Evolutionary conservation across 2,113 vertebrate genomes (phyloP).

Genomic region (Prionailurus viverrinus): DNA sequence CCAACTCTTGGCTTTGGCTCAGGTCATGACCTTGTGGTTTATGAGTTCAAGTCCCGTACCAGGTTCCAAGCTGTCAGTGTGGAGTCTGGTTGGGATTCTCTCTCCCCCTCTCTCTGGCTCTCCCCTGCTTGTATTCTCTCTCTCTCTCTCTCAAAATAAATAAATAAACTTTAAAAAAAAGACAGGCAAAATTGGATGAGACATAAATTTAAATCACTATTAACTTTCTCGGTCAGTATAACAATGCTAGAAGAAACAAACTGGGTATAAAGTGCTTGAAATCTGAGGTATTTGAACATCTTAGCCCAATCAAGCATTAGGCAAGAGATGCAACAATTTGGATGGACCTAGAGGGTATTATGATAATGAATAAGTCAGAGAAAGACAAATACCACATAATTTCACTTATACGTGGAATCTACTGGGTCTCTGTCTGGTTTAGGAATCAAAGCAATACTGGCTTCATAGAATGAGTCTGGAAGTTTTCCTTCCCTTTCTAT

Average conservation of each 20-base stretch:
- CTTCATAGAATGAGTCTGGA: too few relatives aligned
- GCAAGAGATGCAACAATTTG: neutral
- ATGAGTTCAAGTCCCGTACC: too few relatives aligned
- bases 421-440: neutral
- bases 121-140: too few relatives aligned
- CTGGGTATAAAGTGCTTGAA: neutral
- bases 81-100: too few relatives aligned
- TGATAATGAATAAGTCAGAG: neutral
- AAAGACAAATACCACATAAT: neutral
- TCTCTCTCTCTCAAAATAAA: too few relatives aligned
- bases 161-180: too few relatives aligned
- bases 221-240: neutral
- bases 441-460: too few relatives aligned
- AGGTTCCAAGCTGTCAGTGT: too few relatives aligned
- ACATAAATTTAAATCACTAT: slow-evolving; percentile 1
- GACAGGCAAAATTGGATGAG: slow-evolving; percentile 13
- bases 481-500: too few relatives aligned
- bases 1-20: too few relatives aligned
- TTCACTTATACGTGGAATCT: neutral
- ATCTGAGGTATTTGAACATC: neutral
- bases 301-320: slow-evolving; percentile 11
- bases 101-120: too few relatives aligned
- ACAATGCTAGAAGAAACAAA: neutral
- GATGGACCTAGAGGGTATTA: neutral
- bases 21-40: too few relatives aligned